phyloP scores from a whole-genome alignment of 2,113 vertebrate genomes.

The Nibea coibor region DNA sequence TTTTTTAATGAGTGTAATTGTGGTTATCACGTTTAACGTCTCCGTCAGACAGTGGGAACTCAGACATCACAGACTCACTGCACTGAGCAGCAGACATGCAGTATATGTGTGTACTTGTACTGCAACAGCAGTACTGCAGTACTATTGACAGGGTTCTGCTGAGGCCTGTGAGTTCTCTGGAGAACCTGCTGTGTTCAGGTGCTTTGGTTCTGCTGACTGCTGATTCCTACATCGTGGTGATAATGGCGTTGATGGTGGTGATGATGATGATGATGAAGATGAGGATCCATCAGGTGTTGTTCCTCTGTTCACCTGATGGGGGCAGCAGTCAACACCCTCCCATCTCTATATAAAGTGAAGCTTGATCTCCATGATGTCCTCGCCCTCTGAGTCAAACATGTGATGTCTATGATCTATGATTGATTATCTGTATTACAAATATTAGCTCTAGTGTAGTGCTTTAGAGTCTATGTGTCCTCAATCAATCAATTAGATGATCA shows the following conservation, averaged over 20 bases:
- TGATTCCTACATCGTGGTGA: background rate
- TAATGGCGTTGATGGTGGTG: background rate
- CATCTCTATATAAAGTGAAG: too few species aligned
- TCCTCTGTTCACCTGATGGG: constrained; percentile 4
- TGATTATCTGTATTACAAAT: too few species aligned
- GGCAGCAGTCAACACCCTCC: background rate
- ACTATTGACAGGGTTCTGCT: background rate
- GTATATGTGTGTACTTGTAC: background rate
- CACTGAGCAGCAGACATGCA: too few species aligned
- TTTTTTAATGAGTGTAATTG: too few species aligned
- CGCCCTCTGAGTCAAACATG: background rate
- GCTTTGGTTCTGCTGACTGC: background rate
- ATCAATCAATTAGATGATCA: too few species aligned
- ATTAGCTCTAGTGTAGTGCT: too few species aligned
- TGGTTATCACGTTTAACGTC: too few species aligned
- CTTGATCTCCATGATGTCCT: background rate
- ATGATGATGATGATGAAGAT: background rate
- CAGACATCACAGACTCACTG: too few species aligned
- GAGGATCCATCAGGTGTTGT: background rate
- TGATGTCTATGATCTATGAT: too few species aligned
- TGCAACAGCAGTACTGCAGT: background rate
- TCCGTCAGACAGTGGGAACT: too few species aligned
- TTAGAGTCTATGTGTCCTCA: too few species aligned
- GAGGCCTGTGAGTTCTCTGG: background rate
- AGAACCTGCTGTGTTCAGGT: background rate